Conservation (phyloP, 1,140 invertebrate species). For the Ruditapes philippinarum region DNA sequence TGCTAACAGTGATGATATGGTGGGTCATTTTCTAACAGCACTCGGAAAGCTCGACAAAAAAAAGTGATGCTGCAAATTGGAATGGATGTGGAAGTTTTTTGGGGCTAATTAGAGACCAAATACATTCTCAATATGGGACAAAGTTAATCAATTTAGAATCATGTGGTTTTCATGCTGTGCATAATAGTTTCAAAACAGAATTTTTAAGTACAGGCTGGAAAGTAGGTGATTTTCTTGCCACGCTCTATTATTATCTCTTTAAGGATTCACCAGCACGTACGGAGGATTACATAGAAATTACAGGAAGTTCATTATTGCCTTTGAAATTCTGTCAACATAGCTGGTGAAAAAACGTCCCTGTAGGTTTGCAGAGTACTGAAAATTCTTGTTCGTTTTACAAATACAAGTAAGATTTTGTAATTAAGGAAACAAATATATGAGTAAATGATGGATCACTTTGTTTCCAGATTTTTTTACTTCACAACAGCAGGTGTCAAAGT, state of each 20-base stretch:
- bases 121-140: background rate
- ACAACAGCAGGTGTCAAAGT: too few relatives aligned
- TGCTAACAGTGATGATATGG: background rate
- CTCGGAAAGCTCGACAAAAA: background rate
- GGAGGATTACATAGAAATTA: slow-evolving; percentile 49
- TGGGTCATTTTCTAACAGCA: background rate
- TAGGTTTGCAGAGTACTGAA: background rate
- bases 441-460: too few relatives aligned
- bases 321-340: slow-evolving; percentile 49
- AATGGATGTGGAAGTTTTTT: slow-evolving; percentile 73
- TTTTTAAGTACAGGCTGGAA: slow-evolving; percentile 47
- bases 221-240: slow-evolving; percentile 37
- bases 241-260: slow-evolving; percentile 68
- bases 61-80: slow-evolving; percentile 65
- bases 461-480: too few relatives aligned
- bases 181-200: slow-evolving; percentile 65
- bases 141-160: slow-evolving; percentile 64
- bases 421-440: too few relatives aligned
- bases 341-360: background rate
- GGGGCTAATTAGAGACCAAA: background rate
- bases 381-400: background rate
- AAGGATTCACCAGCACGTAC: slow-evolving; percentile 68
- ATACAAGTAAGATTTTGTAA: too few relatives aligned
- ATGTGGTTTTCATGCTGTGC: slow-evolving; percentile 71
- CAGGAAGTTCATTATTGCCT: background rate